phyloP scores from a whole-genome alignment of 2,888 invertebrate species.

The Escarpia spicata region DNA sequence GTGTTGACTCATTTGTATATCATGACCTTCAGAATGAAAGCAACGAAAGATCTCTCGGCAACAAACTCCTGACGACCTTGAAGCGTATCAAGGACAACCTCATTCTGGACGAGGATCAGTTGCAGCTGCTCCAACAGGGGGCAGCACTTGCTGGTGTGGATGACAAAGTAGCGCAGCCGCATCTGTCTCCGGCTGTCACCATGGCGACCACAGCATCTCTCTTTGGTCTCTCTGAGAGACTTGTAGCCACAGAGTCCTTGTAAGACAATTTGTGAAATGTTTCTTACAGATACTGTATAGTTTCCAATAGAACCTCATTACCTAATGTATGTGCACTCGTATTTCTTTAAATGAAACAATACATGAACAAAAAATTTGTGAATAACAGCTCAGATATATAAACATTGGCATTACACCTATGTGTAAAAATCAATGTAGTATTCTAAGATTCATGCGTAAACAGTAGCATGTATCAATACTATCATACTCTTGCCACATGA shows the following conservation, averaged over 20 bases:
- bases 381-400: no score
- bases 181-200: constrained; percentile 75
- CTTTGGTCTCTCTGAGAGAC: constrained; percentile 84
- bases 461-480: not conserved
- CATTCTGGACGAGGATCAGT: constrained; percentile 60
- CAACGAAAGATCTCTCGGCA: constrained; percentile 69
- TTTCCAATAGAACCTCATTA: no score
- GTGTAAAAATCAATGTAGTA: no score
- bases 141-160: constrained; percentile 36
- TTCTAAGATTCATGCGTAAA: no score
- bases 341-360: no score
- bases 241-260: constrained; percentile 92
- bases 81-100: constrained; percentile 82
- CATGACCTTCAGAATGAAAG: constrained; percentile 38
- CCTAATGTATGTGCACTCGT: no score
- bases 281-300: not conserved
- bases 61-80: constrained; percentile 78
- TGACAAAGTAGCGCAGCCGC: constrained; percentile 69
- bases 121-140: constrained; percentile 23
- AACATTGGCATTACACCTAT: no score
- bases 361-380: no score
- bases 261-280: constrained; percentile 44
- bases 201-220: constrained; percentile 77
- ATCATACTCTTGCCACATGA: not conserved
- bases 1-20: not conserved